phyloP scores from a whole-genome alignment of 2,797 vertebrate genomes.

The Epinephelus awoara region DNA sequence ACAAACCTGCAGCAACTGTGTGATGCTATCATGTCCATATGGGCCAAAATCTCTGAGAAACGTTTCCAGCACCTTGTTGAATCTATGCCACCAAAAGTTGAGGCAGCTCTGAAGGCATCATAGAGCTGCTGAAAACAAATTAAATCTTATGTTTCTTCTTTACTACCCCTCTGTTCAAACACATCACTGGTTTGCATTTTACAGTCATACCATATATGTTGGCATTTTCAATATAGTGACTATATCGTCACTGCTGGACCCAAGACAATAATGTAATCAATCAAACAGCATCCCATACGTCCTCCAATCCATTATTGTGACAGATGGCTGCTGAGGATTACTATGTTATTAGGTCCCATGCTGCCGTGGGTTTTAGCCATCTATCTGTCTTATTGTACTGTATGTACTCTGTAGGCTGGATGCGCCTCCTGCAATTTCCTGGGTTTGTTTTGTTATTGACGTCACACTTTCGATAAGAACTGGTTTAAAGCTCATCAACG shows the following conservation, averaged over 20 bases:
- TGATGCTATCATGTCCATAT: too few species aligned
- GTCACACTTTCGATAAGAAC: conserved; percentile 17
- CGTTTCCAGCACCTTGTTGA: too few species aligned
- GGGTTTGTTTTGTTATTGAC: conserved; percentile 40
- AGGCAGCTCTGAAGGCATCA: neutral
- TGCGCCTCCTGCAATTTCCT: conserved; percentile 13
- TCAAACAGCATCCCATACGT: conserved; percentile 9
- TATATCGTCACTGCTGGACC: neutral
- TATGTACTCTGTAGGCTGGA: conserved; percentile 21
- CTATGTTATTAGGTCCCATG: conserved; percentile 44
- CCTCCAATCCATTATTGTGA: conserved; percentile 31
- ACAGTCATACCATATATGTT: neutral
- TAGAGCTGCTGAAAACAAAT: neutral
- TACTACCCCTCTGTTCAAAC: conserved; percentile 1
- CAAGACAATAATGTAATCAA: neutral
- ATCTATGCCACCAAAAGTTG: too few species aligned
- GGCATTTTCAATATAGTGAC: conserved; percentile 1
- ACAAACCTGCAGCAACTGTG: too few species aligned
- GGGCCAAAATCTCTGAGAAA: too few species aligned
- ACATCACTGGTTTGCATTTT: neutral
- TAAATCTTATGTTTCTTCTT: neutral
- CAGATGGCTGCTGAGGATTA: conserved; percentile 68
- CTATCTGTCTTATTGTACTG: conserved; percentile 1
- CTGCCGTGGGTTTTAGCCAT: conserved; percentile 33
- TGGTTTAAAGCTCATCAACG: conserved; percentile 45